These are phyloP conservation scores for Sarcophaga bullata DNA, from an alignment of 1,140 invertebrate genomes.

Conservation along the genomic window DNA sequence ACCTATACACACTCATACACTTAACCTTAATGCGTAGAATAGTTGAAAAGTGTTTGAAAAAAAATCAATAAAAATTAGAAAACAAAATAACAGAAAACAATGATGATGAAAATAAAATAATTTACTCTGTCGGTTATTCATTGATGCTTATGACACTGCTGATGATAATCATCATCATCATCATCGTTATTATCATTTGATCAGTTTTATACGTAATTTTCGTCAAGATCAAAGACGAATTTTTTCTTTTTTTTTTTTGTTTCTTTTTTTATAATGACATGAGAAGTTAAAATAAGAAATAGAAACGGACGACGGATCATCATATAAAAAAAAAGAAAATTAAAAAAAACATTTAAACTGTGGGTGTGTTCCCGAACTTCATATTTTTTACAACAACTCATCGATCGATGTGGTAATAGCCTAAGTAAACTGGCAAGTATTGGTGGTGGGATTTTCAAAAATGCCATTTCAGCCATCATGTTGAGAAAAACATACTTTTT, in stretches of 20 bases:
- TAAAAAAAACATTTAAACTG: neutral
- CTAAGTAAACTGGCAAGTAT: slow-evolving; percentile 16
- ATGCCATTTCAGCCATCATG: neutral
- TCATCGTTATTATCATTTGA: neutral
- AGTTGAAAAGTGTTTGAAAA: neutral
- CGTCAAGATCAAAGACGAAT: slow-evolving; percentile 35
- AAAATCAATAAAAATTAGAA: neutral
- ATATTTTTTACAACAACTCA: neutral
- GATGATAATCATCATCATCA: slow-evolving; percentile 28
- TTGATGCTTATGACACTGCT: slow-evolving; percentile 13
- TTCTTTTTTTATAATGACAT: neutral
- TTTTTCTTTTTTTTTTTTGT: too few relatives aligned
- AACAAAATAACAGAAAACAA: slow-evolving; percentile 14
- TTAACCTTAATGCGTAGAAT: neutral
- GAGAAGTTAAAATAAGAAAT: neutral
- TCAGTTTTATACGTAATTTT: slow-evolving; percentile 15
- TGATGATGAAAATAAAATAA: slow-evolving; percentile 20
- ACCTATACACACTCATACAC: too few relatives aligned
- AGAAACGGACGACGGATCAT: too few relatives aligned
- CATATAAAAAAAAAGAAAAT: too few relatives aligned
- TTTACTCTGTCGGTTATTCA: slow-evolving; percentile 14
- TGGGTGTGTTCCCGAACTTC: slow-evolving; percentile 15
- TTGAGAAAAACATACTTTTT: too few relatives aligned
- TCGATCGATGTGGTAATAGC: slow-evolving; percentile 28
- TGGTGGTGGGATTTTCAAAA: slow-evolving; percentile 5